A percentile compares a stretch with the other conserved stretches of the same genome.
These are phyloP conservation scores for Octodon degus DNA, from an alignment of 2,113 vertebrate species.

Conservation along the genomic window DNA sequence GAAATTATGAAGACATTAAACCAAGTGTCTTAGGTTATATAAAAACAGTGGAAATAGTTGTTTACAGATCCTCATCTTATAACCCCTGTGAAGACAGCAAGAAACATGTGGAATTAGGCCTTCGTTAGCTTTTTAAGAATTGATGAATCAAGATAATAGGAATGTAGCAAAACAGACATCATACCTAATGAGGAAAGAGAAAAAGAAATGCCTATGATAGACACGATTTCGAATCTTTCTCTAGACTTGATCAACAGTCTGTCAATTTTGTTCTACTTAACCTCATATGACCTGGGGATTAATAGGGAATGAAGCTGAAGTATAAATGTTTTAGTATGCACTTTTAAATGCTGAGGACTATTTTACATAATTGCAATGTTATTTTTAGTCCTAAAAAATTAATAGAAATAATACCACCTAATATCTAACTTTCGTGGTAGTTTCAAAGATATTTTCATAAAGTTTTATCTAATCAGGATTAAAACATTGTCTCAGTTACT, in stretches of 20 bases:
- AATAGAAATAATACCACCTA: neutral
- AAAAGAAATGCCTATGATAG: neutral
- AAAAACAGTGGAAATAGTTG: neutral
- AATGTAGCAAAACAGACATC: neutral
- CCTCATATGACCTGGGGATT: neutral
- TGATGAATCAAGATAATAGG: constrained; percentile 17
- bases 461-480: neutral
- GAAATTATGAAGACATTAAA: constrained; percentile 9
- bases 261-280: neutral
- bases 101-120: neutral
- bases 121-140: neutral
- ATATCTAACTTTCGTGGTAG: neutral
- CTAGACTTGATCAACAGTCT: neutral
- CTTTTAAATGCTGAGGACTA: constrained; percentile 28
- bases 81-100: neutral
- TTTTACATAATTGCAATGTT: neutral
- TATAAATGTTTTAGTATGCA: neutral
- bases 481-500: neutral
- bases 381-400: constrained; percentile 37
- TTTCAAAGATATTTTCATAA: constrained; percentile 27
- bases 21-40: neutral
- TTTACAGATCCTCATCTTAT: neutral
- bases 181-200: neutral
- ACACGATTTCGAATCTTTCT: neutral
- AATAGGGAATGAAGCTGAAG: neutral